phyloP scores from a whole-genome alignment of 2,888 invertebrate species.

The Synergus umbraculus region DNA sequence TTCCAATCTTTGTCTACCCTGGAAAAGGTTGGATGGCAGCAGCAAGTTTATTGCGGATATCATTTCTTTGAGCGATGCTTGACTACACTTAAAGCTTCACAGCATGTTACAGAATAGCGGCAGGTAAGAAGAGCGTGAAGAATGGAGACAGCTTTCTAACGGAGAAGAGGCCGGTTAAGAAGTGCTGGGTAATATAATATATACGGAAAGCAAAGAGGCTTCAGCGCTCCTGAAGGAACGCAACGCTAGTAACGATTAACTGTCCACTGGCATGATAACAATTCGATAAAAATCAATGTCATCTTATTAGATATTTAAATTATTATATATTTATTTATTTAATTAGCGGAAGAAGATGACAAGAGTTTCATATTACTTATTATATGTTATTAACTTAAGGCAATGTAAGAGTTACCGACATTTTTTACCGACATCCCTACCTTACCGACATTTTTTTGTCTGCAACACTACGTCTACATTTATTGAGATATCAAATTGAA shows the following conservation, averaged over 20 bases:
- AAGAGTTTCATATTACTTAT: too few species aligned
- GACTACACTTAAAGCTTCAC: not conserved
- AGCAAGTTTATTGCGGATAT: too few species aligned
- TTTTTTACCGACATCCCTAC: too few species aligned
- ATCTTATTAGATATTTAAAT: not conserved
- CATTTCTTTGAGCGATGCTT: not conserved
- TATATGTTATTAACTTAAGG: too few species aligned
- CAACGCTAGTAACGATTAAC: constrained; percentile 1
- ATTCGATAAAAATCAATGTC: not conserved
- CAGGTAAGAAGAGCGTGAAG: not conserved
- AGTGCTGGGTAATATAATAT: constrained; percentile 7
- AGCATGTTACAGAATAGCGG: not conserved
- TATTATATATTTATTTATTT: not conserved
- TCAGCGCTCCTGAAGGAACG: not conserved
- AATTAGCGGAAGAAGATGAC: not conserved
- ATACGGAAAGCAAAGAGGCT: not conserved
- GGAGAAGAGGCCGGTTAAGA: not conserved
- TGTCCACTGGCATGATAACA: not conserved
- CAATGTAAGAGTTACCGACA: too few species aligned
- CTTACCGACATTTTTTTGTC: too few species aligned
- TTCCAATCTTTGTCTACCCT: too few species aligned
- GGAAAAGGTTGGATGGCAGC: too few species aligned
- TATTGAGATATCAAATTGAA: too few species aligned
- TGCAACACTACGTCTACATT: too few species aligned
- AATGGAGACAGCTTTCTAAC: not conserved